Conservation (phyloP, 1,140 invertebrate species). For the Bombus confusus region DNA sequence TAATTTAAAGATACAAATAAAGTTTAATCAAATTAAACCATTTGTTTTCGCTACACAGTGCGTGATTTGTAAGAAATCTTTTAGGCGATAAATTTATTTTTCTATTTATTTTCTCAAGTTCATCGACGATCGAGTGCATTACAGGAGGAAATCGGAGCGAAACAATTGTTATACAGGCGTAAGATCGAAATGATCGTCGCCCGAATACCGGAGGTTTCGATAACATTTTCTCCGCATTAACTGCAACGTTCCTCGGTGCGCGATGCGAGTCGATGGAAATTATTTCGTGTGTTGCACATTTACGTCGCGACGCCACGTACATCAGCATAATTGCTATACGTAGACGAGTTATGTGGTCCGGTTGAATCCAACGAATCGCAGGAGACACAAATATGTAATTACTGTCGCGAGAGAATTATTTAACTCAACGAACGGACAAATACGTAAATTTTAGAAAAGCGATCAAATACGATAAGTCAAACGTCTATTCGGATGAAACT, state of each 20-base stretch:
- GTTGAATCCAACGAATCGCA: background rate
- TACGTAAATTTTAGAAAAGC: background rate
- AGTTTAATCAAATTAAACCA: background rate
- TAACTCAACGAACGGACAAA: conserved; percentile 6
- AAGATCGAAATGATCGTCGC: background rate
- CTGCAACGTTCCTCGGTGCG: background rate
- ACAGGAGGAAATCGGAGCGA: background rate
- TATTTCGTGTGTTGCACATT: background rate
- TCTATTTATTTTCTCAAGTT: no score
- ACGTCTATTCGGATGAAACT: background rate
- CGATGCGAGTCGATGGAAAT: conserved; percentile 5
- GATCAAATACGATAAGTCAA: background rate
- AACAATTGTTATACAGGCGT: background rate
- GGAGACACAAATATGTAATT: conserved; percentile 27
- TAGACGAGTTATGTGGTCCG: background rate
- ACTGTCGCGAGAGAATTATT: conserved; percentile 31
- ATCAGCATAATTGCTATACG: conserved; percentile 1
- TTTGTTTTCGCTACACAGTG: background rate
- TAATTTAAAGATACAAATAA: background rate
- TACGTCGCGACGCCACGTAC: background rate
- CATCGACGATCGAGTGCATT: background rate
- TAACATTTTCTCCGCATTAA: background rate
- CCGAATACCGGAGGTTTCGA: background rate
- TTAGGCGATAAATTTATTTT: no score
- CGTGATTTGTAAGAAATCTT: background rate